phyloP scores from a whole-genome alignment of 2,113 vertebrate species.

The Urocynchramus pylzowi region DNA sequence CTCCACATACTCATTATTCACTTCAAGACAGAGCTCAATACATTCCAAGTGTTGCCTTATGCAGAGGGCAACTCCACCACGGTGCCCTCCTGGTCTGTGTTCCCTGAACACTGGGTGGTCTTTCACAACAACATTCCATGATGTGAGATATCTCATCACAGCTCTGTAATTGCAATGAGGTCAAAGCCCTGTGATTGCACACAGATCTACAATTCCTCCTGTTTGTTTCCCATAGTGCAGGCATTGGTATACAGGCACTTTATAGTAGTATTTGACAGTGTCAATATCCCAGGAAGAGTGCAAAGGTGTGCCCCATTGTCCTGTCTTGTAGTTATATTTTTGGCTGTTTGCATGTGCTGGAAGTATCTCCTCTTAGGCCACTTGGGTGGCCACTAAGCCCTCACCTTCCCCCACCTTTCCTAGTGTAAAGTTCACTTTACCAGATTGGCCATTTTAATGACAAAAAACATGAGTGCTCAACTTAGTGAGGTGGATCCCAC shows the following conservation, averaged over 20 bases:
- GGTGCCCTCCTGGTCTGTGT: background rate
- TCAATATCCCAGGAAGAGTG: no score
- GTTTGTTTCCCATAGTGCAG: background rate
- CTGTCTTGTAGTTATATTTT: background rate
- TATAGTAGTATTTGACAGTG: background rate
- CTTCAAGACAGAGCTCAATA: background rate
- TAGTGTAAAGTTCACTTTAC: background rate
- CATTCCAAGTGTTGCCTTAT: background rate
- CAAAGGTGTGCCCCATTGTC: background rate
- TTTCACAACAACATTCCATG: background rate
- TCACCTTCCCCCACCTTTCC: background rate
- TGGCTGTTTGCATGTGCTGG: background rate
- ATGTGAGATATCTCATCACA: fast-evolving
- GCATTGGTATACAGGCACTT: background rate
- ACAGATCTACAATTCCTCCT: background rate
- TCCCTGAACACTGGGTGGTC: background rate
- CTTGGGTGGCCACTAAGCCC: background rate
- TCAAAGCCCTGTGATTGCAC: background rate
- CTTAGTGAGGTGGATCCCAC: background rate
- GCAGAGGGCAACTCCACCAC: background rate
- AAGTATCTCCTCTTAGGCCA: background rate
- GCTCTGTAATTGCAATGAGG: background rate
- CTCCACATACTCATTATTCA: background rate
- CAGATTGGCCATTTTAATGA: background rate
- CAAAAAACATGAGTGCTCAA: fast-evolving